These are phyloP conservation scores for Eudorcas thomsonii DNA, from an alignment of 2,113 vertebrate genomes.

Conservation along the genomic window DNA sequence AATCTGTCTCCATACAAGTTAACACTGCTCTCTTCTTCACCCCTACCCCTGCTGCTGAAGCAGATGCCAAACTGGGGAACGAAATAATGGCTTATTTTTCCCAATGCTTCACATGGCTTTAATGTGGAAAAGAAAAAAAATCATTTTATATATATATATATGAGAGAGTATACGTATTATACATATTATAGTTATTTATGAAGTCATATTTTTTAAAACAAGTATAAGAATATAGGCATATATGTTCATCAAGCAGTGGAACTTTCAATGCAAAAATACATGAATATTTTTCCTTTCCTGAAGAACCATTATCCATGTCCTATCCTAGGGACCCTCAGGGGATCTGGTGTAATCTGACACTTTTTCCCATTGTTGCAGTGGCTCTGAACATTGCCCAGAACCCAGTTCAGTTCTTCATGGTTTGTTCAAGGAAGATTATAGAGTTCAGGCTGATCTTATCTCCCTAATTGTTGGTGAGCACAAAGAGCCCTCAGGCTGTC, in stretches of 20 bases:
- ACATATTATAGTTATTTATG: neutral
- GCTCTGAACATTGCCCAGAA: constrained; percentile 28
- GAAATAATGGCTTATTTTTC: neutral
- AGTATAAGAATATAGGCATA: neutral
- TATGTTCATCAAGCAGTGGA: neutral
- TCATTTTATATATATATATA: neutral
- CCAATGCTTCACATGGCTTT: neutral
- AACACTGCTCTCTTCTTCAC: neutral
- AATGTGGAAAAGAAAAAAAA: neutral
- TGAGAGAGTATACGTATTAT: neutral
- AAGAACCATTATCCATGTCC: neutral
- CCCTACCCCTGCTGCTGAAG: neutral
- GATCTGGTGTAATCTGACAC: neutral
- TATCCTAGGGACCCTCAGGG: constrained; percentile 20
- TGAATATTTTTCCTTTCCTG: neutral
- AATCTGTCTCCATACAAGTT: neutral
- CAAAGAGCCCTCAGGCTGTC: constrained; percentile 27
- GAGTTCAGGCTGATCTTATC: constrained; percentile 10
- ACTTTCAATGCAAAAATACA: constrained; percentile 4
- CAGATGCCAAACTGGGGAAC: neutral
- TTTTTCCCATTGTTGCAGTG: neutral
- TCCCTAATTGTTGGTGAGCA: constrained; percentile 35
- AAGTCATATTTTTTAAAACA: constrained; percentile 37
- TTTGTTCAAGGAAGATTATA: constrained; percentile 43
- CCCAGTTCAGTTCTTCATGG: neutral